phyloP scores from a whole-genome alignment of 2,888 invertebrate species.

The Coenonympha arcania region DNA sequence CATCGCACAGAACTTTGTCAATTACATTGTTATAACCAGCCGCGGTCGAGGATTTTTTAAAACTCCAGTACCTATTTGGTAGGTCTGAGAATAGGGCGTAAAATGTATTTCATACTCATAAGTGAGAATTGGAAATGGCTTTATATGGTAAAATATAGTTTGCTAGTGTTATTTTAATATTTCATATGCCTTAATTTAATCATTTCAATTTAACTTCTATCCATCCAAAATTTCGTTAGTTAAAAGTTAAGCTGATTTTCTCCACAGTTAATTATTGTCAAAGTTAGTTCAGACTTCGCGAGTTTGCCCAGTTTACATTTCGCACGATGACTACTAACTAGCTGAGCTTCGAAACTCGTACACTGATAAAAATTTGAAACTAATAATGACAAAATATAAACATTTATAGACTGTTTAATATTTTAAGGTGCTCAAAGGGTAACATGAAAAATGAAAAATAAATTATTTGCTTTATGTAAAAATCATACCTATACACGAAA shows the following conservation, averaged over 20 bases:
- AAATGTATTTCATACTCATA: too few relatives aligned
- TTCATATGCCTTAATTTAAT: constrained; percentile 3
- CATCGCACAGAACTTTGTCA: too few relatives aligned
- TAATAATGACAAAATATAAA: not conserved
- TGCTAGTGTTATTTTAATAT: not conserved
- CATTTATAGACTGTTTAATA: not conserved
- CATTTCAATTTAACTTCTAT: constrained; percentile 17
- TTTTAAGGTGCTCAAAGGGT: not conserved
- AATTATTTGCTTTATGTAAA: too few relatives aligned
- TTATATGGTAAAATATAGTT: not conserved
- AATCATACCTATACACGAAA: too few relatives aligned
- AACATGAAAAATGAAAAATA: too few relatives aligned
- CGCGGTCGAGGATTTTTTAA: too few relatives aligned
- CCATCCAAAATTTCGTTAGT: constrained; percentile 21
- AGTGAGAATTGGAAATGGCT: not conserved
- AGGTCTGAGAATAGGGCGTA: too few relatives aligned
- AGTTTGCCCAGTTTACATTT: constrained; percentile 23
- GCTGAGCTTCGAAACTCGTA: constrained; percentile 19
- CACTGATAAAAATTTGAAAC: constrained; percentile 16
- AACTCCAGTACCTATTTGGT: too few relatives aligned
- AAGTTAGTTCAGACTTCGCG: constrained; percentile 21
- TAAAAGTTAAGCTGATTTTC: constrained; percentile 24
- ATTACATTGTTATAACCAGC: too few relatives aligned
- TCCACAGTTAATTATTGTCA: constrained; percentile 26
- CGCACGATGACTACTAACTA: constrained; percentile 24